Evolutionary conservation across 1,140 invertebrate species (phyloP), one percentile per base, ranked within the genome.

Genomic region (Cephus cinctus): DNA sequence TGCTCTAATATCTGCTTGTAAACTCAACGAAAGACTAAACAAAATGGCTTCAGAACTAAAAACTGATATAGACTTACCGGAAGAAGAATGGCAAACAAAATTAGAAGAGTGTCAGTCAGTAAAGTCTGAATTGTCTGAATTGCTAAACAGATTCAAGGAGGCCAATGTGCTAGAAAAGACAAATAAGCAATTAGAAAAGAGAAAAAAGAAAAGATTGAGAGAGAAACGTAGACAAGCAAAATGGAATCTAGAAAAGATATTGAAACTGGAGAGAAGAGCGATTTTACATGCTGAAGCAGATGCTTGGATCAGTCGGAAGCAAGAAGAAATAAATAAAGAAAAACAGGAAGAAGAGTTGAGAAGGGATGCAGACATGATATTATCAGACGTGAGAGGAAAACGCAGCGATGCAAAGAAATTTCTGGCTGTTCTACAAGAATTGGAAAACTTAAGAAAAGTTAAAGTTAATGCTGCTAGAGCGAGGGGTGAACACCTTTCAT

Each of bases 301-400:
- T 83, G 61, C 79, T 79, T 79, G 78, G 81, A 61, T 86, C 77
- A 78, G 70, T 80, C 50, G 77, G 68, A 61, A 80, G 76, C 56
- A 84, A 56, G 81, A 84, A 62, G 71, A 82, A 40, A 81, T 85
- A 22, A 75, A 83, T 43, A 80, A 75, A 52, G 77, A 77, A 35
- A 84, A 86, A 69, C 63, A 87, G 79, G 82, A 85, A 61, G 80
- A 84, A 64, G 77, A 80, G 59, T 74, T 84, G 35, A 83, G 86
- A 54, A 76, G 78, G 56, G 78, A 88, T 64, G 85, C 86, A 0
- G 88, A 90, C 65, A 73, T 78, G 48, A 77, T 88, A 9, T 64
- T 90, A 1, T 79, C 80, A 31, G 86, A 88, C 57, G 85, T 89
- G 0, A 69, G 80, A 18, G 78, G 78, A 35, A 88, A 88, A 63